Base-by-base conservation (phyloP, 1,140 invertebrate genomes). In the Orchestia grillus region DNA sequence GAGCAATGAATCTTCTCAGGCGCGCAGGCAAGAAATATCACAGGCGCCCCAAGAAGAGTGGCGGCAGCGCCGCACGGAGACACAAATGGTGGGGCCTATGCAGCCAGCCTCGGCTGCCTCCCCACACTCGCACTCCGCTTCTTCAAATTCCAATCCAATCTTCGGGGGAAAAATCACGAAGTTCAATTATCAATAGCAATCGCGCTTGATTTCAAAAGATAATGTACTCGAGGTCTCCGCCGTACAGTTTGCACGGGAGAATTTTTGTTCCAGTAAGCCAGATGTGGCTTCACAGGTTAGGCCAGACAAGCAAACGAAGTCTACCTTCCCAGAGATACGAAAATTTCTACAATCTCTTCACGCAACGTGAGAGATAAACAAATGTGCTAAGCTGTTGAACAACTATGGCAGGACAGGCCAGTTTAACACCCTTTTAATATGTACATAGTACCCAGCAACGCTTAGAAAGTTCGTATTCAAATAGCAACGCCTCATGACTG, bases 1-100 rank as follows among this genome's bases (percentile, higher is more conserved):
- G 92, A 94, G 92, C 92, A 94, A 94, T 94, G 92, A 94, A 94
- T 94, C 92, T 94, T 94, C 44, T 94, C 92, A 47, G 44, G 92
- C 45, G 36, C 36, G 44, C 8, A n/a, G 43, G 43, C 40, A 94
- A 94, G 92, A 94, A 94, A 94, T 94, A 47, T 94, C 47, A 6
- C 92, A 94, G 92, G 19, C 6, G 19, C 36, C 41, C 43, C 43
- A 91, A 47, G 92, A 94, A 47, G 23, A 94, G 92, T 44, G 43
- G 44, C 4, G 92, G 92, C 92, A 44, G 92, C 92, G 92, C 92
- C 44, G 47, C 92, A 94, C 45, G n/a, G 92, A 94, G 92, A 94
- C 92, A 94, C 92, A 94, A 94, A 94, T 94, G 41, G 44, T 44
- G 19, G 92, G 11, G 6, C 42, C 41, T 94, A 47, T 90, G 88